Percentiles rank a stretch among this genome's conserved stretches.
Conservation (phyloP, 2,113 vertebrate species). For the Phycodurus eques region DNA sequence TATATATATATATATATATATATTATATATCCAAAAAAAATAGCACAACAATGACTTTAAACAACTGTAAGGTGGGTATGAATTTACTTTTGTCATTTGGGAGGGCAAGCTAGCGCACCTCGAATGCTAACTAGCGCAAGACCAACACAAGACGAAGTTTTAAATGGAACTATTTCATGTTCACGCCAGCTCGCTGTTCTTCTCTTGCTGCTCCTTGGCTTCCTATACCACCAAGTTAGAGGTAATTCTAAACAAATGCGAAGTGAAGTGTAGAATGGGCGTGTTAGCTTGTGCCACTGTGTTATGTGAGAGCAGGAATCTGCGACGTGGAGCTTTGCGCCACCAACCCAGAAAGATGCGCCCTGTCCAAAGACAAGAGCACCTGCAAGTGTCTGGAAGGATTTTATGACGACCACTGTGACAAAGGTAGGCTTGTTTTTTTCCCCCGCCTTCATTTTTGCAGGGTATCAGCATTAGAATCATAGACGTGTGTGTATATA, state of each 20-base stretch:
- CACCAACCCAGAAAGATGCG: conserved; percentile 41
- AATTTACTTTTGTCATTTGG: neutral
- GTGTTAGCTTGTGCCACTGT: neutral
- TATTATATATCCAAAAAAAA: neutral
- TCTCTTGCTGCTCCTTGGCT: conserved; percentile 38
- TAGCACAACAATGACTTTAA: conserved; percentile 15
- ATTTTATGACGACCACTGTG: conserved; percentile 66
- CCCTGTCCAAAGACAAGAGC: conserved; percentile 43
- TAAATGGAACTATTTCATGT: conserved; percentile 1
- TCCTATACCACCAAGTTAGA: conserved; percentile 2
- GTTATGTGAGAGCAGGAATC: conserved; percentile 35
- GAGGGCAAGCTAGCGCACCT: neutral
- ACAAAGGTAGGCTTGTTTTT: conserved; percentile 48
- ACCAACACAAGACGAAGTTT: neutral
- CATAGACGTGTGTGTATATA: neutral
- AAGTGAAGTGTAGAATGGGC: rapidly evolving
- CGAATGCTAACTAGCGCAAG: neutral
- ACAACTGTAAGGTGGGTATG: conserved; percentile 42
- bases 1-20: neutral
- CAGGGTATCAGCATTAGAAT: neutral
- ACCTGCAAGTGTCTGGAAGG: conserved; percentile 61
- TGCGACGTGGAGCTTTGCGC: conserved; percentile 59
- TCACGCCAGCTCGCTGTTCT: conserved; percentile 37
- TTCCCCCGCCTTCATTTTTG: neutral
- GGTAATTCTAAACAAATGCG: conserved; percentile 40